These are phyloP conservation scores for Porites rus DNA, from an alignment of 92 coral and sea anemone species.

Conservation along the genomic window DNA sequence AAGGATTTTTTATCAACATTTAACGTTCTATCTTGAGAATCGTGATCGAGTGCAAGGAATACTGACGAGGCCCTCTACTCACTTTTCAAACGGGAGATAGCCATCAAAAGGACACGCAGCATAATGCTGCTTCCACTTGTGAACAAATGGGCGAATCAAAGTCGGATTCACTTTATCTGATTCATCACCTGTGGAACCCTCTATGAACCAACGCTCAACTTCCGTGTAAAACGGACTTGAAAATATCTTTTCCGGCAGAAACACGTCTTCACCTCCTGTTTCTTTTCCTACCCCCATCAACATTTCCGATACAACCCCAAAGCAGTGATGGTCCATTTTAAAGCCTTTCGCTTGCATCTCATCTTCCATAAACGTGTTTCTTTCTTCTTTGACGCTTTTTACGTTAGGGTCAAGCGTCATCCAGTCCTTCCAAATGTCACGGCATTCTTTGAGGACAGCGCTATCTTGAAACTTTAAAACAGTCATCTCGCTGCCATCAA, in stretches of 20 bases:
- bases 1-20: no score
- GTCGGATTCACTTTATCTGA: constrained; percentile 49
- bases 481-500: constrained; percentile 17
- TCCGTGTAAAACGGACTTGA: constrained; percentile 30
- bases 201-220: constrained; percentile 49
- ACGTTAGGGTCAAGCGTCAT: constrained; percentile 34
- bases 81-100: constrained; percentile 51
- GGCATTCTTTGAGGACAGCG: constrained; percentile 48
- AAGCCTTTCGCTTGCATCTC: neutral
- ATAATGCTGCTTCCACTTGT: constrained; percentile 53
- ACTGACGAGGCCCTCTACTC: neutral
- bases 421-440: constrained; percentile 67
- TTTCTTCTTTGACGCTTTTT: constrained; percentile 39
- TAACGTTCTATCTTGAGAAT: no score
- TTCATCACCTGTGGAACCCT: constrained; percentile 57
- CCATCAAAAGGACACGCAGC: constrained; percentile 33
- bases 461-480: constrained; percentile 37
- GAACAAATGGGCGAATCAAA: constrained; percentile 57
- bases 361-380: constrained; percentile 25
- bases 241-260: neutral
- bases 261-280: neutral
- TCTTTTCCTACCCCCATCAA: constrained; percentile 7
- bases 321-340: neutral
- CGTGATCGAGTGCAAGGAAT: no score
- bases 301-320: neutral